Conservation (phyloP, 2,797 vertebrate genomes). For the Toxotes lorentzi region DNA sequence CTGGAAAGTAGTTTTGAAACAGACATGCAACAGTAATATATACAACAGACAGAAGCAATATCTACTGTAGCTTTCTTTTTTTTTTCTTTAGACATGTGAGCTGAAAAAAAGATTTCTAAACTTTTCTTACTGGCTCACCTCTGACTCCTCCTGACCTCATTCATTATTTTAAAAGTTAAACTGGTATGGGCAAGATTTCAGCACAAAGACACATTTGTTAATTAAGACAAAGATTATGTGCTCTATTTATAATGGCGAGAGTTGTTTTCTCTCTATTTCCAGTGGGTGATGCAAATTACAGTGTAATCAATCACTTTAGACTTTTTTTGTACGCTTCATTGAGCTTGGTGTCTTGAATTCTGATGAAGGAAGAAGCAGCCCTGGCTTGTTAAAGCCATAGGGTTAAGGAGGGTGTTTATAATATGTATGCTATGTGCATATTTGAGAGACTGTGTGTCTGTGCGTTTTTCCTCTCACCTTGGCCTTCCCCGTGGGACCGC, state of each 20-base stretch:
- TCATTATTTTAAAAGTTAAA: conserved; percentile 12
- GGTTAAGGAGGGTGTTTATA: conserved; percentile 40
- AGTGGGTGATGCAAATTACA: conserved; percentile 26
- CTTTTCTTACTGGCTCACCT: background rate
- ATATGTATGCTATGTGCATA: conserved; percentile 55
- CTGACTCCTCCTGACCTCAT: conserved; percentile 9
- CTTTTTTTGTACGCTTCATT: conserved; percentile 7
- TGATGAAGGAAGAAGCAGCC: conserved; percentile 26
- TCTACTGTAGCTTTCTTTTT: background rate
- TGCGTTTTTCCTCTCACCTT: conserved; percentile 78
- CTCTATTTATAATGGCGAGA: conserved; percentile 11
- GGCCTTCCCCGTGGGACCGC: conserved; percentile 56
- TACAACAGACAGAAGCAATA: background rate
- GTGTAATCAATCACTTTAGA: conserved; percentile 39
- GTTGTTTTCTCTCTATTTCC: conserved; percentile 10
- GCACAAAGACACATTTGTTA: background rate
- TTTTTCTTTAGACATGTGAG: background rate
- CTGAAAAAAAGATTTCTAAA: background rate
- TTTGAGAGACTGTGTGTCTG: conserved; percentile 22
- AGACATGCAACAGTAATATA: background rate
- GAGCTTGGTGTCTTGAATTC: conserved; percentile 32
- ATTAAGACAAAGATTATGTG: conserved; percentile 16
- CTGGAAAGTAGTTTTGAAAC: background rate
- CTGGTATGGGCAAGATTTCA: background rate
- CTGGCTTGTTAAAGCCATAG: conserved; percentile 14